Conservation (phyloP, 2,113 vertebrate genomes). For the Dasyurus viverrinus region DNA sequence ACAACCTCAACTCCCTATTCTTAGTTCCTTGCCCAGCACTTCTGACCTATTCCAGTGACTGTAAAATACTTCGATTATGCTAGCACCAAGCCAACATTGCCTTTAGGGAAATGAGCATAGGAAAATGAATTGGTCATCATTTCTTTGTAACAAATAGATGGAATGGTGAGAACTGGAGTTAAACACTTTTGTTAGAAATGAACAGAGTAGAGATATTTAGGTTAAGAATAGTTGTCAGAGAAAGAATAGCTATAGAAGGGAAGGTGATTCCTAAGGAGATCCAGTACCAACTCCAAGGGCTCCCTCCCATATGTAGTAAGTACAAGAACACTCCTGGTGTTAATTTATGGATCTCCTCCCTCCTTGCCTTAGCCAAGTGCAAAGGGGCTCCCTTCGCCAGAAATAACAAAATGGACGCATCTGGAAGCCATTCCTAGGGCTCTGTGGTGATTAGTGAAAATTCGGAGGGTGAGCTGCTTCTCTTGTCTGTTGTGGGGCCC, state of each 20-base stretch:
- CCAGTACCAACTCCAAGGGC: neutral
- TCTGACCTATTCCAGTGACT: neutral
- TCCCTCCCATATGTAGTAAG: neutral
- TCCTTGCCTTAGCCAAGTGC: slow-evolving; percentile 1
- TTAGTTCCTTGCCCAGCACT: neutral
- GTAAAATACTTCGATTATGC: neutral
- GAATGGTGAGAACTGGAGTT: neutral
- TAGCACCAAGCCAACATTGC: neutral
- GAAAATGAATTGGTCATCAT: neutral
- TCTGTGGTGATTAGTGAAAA: slow-evolving; percentile 5
- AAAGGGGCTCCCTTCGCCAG: neutral
- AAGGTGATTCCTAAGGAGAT: neutral
- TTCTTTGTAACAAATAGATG: neutral
- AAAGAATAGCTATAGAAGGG: neutral
- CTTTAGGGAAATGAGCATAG: neutral
- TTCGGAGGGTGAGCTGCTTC: neutral
- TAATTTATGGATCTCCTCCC: slow-evolving; percentile 2
- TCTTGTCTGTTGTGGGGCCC: slow-evolving; percentile 3
- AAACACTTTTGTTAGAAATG: neutral
- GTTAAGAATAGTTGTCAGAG: neutral
- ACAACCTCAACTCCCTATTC: neutral
- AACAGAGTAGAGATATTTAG: neutral
- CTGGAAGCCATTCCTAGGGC: slow-evolving; percentile 4
- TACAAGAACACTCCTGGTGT: neutral
- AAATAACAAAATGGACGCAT: slow-evolving; percentile 5